phyloP scores from a whole-genome alignment of 2,113 vertebrate genomes.

The Xenopus borealis region DNA sequence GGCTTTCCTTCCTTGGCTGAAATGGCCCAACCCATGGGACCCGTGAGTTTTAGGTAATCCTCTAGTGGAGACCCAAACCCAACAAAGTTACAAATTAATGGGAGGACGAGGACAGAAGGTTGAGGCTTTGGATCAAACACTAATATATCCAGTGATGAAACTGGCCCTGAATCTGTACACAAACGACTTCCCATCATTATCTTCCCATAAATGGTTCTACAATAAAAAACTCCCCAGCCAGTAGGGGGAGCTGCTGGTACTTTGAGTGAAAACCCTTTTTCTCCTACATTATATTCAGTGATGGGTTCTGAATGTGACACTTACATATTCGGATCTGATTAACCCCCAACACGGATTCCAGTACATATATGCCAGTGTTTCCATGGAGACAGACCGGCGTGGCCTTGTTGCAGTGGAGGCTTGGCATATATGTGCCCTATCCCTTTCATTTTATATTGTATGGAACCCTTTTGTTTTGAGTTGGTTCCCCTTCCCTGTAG shows the following conservation, averaged over 20 bases:
- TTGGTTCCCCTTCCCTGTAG: neutral
- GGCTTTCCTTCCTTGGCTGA: too few species aligned
- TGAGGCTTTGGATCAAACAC: too few species aligned
- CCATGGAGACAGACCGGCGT: neutral
- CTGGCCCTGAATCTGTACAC: too few species aligned
- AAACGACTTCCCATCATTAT: too few species aligned
- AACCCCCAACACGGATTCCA: conserved; percentile 22
- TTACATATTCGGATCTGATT: conserved; percentile 35
- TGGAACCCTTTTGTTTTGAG: neutral
- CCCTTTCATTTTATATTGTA: neutral
- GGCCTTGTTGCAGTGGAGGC: neutral
- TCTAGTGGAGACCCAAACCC: too few species aligned
- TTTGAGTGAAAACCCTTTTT: too few species aligned
- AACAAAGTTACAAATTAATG: too few species aligned
- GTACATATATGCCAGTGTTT: conserved; percentile 18
- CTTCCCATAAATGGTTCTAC: too few species aligned
- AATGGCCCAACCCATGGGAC: too few species aligned
- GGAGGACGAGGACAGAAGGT: too few species aligned
- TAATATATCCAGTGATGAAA: too few species aligned
- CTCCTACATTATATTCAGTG: conserved; percentile 49
- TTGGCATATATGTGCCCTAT: conserved; percentile 7
- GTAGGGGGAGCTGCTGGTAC: neutral
- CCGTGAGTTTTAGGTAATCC: too few species aligned
- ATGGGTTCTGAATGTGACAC: conserved; percentile 49
- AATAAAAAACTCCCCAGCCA: neutral